Evolutionary conservation across 2,113 vertebrate species (phyloP), one percentile per base, ranked within the genome.

Genomic region (Zeus faber): DNA sequence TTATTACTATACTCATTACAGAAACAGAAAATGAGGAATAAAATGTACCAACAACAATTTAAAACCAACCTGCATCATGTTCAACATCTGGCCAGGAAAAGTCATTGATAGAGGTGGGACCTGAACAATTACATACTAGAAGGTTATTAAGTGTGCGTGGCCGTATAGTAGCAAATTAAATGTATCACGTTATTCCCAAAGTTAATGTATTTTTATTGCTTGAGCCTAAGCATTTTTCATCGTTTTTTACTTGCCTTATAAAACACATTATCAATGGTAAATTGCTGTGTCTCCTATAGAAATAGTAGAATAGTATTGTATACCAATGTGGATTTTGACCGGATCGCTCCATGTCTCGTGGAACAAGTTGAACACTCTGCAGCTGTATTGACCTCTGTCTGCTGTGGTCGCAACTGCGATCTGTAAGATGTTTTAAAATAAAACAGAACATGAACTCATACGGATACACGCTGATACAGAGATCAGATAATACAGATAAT

Each of bases 281-380:
- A 4, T 29, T 29, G n/a, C n/a, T n/a, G 6, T 7, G 11, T 2
- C 29, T 11, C 29, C 29, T 1, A 31, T 1, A 11, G 31, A 14
- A 13, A 59, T 1, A 20, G 13, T 14, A 26, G 3, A 18, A 31
- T 27, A 20, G 39, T 40, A 14, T 3, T 37, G 60, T 85, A n/a
- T 74, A 94, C 93, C 92, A 0, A 94, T 91, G 50, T 77, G 83
- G 54, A 93, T 79, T 0, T 79, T 56, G 37, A 88, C 89, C 0
- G 81, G 67, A 45, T 68, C 69, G 51, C 88, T 93, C 92, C 91
- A 93, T 0, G 64, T 46, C 62, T 92, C 89, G 0, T 93, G 92
- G 80, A 91, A 91, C 18, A 91, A 67, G 64, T 91, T 94, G 60
- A 85, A 93, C 33, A 89, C 87, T 0, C 59, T 89, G 63, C 93